Evolutionary conservation across 1,140 invertebrate species (phyloP), one percentile per base, ranked within the genome.

Genomic region (Copidosoma floridanum): DNA sequence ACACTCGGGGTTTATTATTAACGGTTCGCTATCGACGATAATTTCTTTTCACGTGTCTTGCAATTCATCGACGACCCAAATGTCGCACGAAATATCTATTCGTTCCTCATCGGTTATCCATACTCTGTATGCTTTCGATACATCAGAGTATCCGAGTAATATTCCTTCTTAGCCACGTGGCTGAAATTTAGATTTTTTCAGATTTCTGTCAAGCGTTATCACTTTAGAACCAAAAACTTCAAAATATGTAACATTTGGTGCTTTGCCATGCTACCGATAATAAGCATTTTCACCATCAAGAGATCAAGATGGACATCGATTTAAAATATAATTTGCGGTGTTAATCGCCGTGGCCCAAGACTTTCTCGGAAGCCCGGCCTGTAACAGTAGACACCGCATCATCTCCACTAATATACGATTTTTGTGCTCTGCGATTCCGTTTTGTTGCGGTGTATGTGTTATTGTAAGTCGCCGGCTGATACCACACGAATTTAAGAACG

Each of bases 211-310:
- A 0, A 56, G 58, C 11, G 65, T 65, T 47, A 68, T 63, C 14
- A 69, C 69, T 26, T 54, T 24, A 35, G 63, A 66, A 16, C 73
- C 71, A 65, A 74, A 74, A 7, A 68, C 67, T 60, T 64, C 50
- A 21, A 75, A 61, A 53, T 67, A 54, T 16, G 27, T 41, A 12
- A 63, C 20, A 14, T 56, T 29, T 2, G 60, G 53, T 6, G 14
- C 16, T 18, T 44, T 43, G 12, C 47, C 38, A 2, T 12, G 32
- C 60, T 47, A 62, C 3, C 44, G 6, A 26, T 62, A 24, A 29
- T 10, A 43, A 2, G 57, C 44, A 35, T 18, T 59, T 32, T 16
- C 27, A 3, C 12, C 3, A 6, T 29, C 12, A 2, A 61, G 12
- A 6, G 23, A 35, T 18, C 53, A 50, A 11, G 53, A 47, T 5